Evolutionary conservation across 2,797 vertebrate species (phyloP).

Genomic region (Macropus fuliginosus): DNA sequence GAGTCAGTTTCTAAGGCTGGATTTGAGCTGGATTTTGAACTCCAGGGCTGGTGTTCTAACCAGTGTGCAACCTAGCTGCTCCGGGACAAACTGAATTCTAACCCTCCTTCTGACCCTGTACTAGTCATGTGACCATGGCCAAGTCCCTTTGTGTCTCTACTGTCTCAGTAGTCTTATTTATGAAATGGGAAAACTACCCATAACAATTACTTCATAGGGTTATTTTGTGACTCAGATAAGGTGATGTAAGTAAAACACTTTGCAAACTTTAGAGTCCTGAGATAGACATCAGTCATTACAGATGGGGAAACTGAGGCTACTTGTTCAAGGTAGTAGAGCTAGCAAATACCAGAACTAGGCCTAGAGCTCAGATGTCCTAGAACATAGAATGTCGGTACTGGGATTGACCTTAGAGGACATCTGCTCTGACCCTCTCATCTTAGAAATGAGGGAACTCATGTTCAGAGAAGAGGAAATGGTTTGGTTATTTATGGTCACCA

Average conservation of each 20-base stretch:
- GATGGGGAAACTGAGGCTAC: neutral
- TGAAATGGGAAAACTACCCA: neutral
- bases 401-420: neutral
- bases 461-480: neutral
- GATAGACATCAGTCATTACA: neutral
- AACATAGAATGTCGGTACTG: neutral
- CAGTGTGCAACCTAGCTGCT: neutral
- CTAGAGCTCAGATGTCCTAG: neutral
- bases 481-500: neutral
- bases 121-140: neutral
- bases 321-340: neutral
- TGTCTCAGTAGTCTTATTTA: neutral
- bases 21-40: neutral
- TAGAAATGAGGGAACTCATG: neutral
- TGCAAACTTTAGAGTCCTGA: neutral
- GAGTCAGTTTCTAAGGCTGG: neutral
- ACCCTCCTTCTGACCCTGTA: neutral
- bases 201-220: neutral
- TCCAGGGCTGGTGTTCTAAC: neutral
- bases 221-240: neutral
- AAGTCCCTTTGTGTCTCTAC: neutral
- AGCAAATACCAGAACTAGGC: neutral
- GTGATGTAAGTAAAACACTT: neutral
- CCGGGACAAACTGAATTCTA: neutral
- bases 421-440: neutral